These are phyloP conservation scores for Macrosiphum euphorbiae DNA, from an alignment of 2,888 invertebrate species.

Conservation along the genomic window DNA sequence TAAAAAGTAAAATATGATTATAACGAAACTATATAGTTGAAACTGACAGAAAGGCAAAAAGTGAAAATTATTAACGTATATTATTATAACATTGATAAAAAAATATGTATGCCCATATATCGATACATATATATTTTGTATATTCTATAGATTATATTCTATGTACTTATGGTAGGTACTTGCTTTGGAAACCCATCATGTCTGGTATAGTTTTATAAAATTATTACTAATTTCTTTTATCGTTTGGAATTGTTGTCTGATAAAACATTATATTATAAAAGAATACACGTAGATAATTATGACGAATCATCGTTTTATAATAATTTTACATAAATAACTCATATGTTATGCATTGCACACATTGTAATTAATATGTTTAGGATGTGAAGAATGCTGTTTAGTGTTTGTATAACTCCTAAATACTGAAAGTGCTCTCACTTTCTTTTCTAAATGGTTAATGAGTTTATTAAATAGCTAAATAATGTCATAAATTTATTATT, in stretches of 20 bases:
- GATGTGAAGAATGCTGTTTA: slow-evolving; percentile 28
- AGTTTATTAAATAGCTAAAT: slow-evolving; percentile 15
- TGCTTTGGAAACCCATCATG: not conserved
- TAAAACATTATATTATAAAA: not conserved
- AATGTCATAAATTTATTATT: not conserved
- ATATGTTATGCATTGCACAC: slow-evolving; percentile 43
- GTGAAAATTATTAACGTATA: slow-evolving; percentile 52
- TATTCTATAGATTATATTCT: slow-evolving; percentile 14
- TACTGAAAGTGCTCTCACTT: slow-evolving; percentile 22
- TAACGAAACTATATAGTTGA: slow-evolving; percentile 30
- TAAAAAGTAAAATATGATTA: slow-evolving; percentile 49
- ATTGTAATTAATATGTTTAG: slow-evolving; percentile 44
- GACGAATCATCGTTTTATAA: slow-evolving; percentile 10
- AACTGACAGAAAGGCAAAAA: slow-evolving; percentile 48
- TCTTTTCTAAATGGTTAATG: slow-evolving; percentile 43
- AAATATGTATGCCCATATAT: not conserved
- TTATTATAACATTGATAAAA: slow-evolving; percentile 48
- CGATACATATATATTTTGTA: not conserved
- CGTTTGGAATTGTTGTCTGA: not conserved
- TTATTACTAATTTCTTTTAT: not conserved
- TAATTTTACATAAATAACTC: slow-evolving; percentile 31
- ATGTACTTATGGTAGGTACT: not conserved
- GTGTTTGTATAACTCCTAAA: slow-evolving; percentile 25
- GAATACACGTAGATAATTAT: slow-evolving; percentile 23
- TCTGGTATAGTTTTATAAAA: not conserved